Percentiles rank a stretch among this genome's conserved stretches.
Conservation (phyloP, 2,797 vertebrate species). For the Gorsachius magnificus region DNA sequence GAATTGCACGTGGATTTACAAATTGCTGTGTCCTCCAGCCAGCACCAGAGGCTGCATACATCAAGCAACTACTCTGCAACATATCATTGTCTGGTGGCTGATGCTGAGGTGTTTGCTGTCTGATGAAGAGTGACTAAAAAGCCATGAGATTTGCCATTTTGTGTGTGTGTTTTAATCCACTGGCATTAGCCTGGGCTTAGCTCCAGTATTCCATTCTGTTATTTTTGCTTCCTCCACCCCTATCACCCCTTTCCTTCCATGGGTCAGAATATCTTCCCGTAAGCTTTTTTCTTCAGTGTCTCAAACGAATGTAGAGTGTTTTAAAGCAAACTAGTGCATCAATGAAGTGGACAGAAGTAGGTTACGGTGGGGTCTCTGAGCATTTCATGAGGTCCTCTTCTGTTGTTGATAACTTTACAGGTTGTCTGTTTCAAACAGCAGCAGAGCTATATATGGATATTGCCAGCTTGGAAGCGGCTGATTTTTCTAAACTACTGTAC, state of each 20-base stretch:
- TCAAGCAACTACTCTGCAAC: neutral
- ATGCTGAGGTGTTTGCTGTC: neutral
- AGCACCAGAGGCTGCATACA: neutral
- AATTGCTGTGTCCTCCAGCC: neutral
- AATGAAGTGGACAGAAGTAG: slow-evolving; percentile 59
- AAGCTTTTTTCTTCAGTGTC: neutral
- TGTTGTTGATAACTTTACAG: slow-evolving; percentile 73
- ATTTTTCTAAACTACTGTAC: slow-evolving; percentile 65
- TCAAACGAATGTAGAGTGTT: slow-evolving; percentile 29
- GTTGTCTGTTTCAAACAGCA: slow-evolving; percentile 73
- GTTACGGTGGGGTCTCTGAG: slow-evolving; percentile 62
- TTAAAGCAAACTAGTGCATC: slow-evolving; percentile 56
- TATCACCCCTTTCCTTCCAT: neutral
- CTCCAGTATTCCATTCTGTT: neutral
- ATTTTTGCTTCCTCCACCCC: neutral
- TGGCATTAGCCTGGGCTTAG: neutral
- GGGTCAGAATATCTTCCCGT: neutral
- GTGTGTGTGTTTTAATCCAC: neutral
- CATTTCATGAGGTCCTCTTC: slow-evolving; percentile 75
- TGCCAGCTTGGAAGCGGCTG: slow-evolving; percentile 62
- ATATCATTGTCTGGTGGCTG: neutral
- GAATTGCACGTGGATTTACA: neutral
- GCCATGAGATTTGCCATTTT: neutral
- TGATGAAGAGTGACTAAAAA: neutral
- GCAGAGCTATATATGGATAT: slow-evolving; percentile 62